Base-by-base conservation (phyloP, 2,113 vertebrate species). In the Gasterosteus aculeatus region DNA sequence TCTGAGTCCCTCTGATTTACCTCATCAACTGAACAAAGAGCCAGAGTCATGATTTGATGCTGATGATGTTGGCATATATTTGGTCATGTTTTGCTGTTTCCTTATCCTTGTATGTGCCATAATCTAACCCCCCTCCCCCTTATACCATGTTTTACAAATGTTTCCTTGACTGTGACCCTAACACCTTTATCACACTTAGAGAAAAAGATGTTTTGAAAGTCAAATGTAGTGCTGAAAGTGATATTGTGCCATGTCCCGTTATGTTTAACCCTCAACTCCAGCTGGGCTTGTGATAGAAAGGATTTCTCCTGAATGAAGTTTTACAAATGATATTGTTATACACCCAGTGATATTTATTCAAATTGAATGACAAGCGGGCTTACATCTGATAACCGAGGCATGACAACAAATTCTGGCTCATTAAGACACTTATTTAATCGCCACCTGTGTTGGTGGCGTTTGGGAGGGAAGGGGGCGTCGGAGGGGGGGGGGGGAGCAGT, bases 1-100 rank as follows among this genome's bases (percentile, higher is more conserved):
- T 39, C 44, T 11, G 35, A 85, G 73, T 69, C 57, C 16, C 80
- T 66, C 80, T 87, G 75, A 84, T 92, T 92, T 69, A 87, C 89
- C 91, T 93, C 88, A 88, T 92, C 86, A 84, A 82, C 75, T 69
- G 76, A 81, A 83, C 63, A 46, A 84, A 88, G 72, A 85, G 85
- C 87, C 84, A 73, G 58, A 87, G 78, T 83, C 83, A 84, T 90
- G 85, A 90, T 92, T 90, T 86, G 81, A 87, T 90, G 89, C 84
- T 87, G 72, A 47, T 85, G 73, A 87, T 88, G 76, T 86, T 88
- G 78, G 78, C 69, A 79, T 80, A 86, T 84, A 65, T 77, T 73
- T 90, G 65, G 70, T 82, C 77, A 75, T 90, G 80, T 89, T 77
- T 83, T 91, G 67, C 80, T 88, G 42, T 86, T 81, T 64, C 74